phyloP scores from a whole-genome alignment of 2,113 vertebrate species.

The Fulica atra region DNA sequence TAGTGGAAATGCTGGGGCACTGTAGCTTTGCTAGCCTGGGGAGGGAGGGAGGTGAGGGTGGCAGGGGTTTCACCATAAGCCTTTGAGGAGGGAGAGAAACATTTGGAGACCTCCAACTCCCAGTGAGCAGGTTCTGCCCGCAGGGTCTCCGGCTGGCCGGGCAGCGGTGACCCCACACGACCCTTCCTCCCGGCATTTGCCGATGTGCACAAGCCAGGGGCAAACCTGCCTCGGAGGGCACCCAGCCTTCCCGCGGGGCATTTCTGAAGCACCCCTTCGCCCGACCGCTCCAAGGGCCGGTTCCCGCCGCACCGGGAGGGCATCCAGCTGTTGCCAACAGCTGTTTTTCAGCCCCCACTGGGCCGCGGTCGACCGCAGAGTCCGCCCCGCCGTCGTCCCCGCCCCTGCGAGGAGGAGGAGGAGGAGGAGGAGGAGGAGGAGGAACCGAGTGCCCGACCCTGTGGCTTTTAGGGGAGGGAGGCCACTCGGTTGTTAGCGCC shows the following conservation, averaged over 20 bases:
- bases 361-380: slow-evolving; percentile 27
- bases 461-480: slow-evolving; percentile 56
- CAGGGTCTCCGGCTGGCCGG: not conserved
- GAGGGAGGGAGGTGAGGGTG: not conserved
- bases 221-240: not conserved
- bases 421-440: slow-evolving; percentile 10
- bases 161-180: not conserved
- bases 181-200: not conserved
- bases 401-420: slow-evolving; percentile 12
- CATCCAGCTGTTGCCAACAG: slow-evolving; percentile 73
- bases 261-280: not conserved
- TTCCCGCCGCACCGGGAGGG: not conserved
- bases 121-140: not conserved
- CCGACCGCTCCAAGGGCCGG: not conserved
- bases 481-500: slow-evolving; percentile 14
- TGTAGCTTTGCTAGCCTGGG: not conserved
- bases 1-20: not conserved
- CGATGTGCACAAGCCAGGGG: not conserved
- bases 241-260: not conserved
- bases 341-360: slow-evolving; percentile 61
- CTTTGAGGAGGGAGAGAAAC: not conserved
- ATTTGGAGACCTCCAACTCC: not conserved
- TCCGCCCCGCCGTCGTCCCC: slow-evolving; percentile 29
- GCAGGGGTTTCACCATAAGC: not conserved
- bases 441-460: slow-evolving; percentile 56